Evolutionary conservation across 2,113 vertebrate genomes (phyloP).

Genomic region (Herpailurus yagouaroundi): DNA sequence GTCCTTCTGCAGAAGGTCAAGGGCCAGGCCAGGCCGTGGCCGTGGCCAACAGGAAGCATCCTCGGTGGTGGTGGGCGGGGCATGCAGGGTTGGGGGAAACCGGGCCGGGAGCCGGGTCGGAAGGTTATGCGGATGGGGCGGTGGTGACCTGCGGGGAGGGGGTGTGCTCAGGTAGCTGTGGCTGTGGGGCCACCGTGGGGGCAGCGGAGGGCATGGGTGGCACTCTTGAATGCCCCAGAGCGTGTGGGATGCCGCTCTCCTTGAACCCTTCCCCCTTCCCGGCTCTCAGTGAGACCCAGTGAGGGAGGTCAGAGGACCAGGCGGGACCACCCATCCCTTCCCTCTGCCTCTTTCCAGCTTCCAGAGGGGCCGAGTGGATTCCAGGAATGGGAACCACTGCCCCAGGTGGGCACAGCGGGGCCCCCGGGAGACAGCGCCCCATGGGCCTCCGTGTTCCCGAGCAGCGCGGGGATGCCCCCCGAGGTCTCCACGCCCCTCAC

Average conservation of each 20-base stretch:
- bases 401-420: not conserved
- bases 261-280: not conserved
- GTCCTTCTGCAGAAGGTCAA: not conserved
- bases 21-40: too few relatives aligned
- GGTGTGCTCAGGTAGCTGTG: rapidly evolving
- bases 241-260: not conserved
- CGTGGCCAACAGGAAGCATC: rapidly evolving
- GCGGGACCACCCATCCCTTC: not conserved
- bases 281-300: not conserved
- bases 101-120: rapidly evolving
- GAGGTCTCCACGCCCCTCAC: rapidly evolving
- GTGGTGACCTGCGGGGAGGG: not conserved
- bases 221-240: not conserved
- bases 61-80: not conserved
- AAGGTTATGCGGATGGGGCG: not conserved
- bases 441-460: rapidly evolving
- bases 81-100: rapidly evolving
- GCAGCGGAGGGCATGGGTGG: rapidly evolving
- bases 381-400: not conserved
- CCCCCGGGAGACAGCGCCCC: rapidly evolving
- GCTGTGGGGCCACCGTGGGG: rapidly evolving
- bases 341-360: constrained; percentile 14
- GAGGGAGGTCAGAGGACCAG: not conserved
- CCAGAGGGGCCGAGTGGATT: not conserved
- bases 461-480: rapidly evolving